Evolutionary conservation across 1,140 invertebrate species (phyloP).

Genomic region (Magallana gigas): DNA sequence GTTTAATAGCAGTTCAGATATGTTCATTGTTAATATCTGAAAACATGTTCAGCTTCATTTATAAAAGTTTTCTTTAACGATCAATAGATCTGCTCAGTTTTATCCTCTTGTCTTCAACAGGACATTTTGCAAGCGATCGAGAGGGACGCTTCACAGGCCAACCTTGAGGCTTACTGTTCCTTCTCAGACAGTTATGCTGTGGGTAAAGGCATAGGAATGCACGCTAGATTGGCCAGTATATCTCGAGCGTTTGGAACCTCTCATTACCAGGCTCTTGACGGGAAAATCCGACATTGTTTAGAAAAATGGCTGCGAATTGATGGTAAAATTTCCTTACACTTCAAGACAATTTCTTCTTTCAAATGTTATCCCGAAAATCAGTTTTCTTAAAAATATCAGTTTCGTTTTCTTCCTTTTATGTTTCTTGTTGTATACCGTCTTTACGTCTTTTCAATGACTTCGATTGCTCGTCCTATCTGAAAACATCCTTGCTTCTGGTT

Average conservation of each 20-base stretch:
- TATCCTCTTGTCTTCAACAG: slow-evolving; percentile 47
- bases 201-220: slow-evolving; percentile 71
- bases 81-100: too few species aligned
- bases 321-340: slow-evolving; percentile 55
- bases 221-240: slow-evolving; percentile 68
- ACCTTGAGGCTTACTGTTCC: slow-evolving; percentile 62
- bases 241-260: slow-evolving; percentile 70
- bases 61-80: too few species aligned
- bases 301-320: slow-evolving; percentile 71
- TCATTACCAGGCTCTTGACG: slow-evolving; percentile 65
- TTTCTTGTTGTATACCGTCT: too few species aligned
- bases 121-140: slow-evolving; percentile 66
- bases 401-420: too few species aligned
- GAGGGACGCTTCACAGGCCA: slow-evolving; percentile 61
- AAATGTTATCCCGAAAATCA: neutral
- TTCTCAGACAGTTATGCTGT: slow-evolving; percentile 71
- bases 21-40: too few species aligned
- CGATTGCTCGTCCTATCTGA: too few species aligned
- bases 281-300: slow-evolving; percentile 64
- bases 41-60: too few species aligned
- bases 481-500: too few species aligned
- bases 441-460: too few species aligned
- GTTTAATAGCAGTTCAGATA: too few species aligned
- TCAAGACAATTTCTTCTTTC: neutral
- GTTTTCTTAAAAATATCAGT: neutral